Base-by-base conservation (phyloP, 2,888 invertebrate species). In the Allolobophora icterica region DNA sequence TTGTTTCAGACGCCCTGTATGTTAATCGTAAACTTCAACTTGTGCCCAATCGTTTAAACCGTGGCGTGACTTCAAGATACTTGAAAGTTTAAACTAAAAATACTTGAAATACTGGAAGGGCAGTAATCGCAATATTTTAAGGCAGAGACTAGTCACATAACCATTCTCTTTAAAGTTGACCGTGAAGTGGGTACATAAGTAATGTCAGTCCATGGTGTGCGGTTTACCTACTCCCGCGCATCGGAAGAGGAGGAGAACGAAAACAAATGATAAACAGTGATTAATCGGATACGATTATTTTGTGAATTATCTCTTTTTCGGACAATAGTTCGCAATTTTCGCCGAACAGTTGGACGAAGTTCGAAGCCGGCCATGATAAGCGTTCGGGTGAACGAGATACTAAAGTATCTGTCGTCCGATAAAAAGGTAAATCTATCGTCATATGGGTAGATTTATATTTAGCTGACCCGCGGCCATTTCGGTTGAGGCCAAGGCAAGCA, bases 191-290 rank as follows among this genome's bases (percentile, higher is more conserved):
- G 8, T 71, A 30, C 11, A n/a, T 30, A n/a, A n/a, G n/a, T 8
- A n/a, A 8, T 17, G 8, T 8, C 71, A n/a, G 30, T 87, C n/a
- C 24, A 35, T 35, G 35, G 24, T 0, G 87, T 87, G 87, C 87
- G 33, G 38, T 87, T 87, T 87, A 87, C 34, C 87, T 3, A 24
- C n/a, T 38, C 35, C 87, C 87, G 87, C 87, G n/a, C 38, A 87
- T 35, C 87, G 87, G 38, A 87, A 87, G 87, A 87, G 35, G 38
- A 87, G 87, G 87, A 71, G 71, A 71, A 71, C 71, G 71, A 87
- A 87, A 87, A 34, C 87, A 87, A 87, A 87, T 87, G 87, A 87
- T 87, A 87, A 87, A 87, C 87, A 87, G 87, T 87, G 87, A 87
- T 34, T 34, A 11, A 71, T 71, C 71, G 30, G 71, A 71, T 71